Conservation (phyloP, 2,797 vertebrate genomes). For the Pseudopleuronectes americanus region DNA sequence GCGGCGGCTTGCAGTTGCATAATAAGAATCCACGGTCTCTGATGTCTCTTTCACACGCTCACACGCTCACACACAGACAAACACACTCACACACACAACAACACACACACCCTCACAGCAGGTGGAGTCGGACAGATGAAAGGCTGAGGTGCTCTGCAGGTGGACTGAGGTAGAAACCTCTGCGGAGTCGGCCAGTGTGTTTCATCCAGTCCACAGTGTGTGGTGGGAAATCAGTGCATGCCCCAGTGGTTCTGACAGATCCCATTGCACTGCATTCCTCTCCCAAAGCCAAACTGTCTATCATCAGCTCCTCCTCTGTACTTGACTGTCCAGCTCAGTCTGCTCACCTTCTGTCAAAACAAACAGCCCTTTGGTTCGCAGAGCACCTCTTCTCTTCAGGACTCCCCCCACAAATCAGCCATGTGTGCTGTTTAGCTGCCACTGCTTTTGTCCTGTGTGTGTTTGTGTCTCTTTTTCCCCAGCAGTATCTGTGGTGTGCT, state of each 20-base stretch:
- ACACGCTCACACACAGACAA: background rate
- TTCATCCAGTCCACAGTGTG: slow-evolving; percentile 19
- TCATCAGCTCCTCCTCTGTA: slow-evolving; percentile 29
- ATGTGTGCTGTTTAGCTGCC: background rate
- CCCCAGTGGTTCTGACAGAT: slow-evolving; percentile 49
- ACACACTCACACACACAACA: slow-evolving; percentile 3
- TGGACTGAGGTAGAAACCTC: slow-evolving; percentile 45
- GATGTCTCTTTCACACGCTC: slow-evolving; percentile 22
- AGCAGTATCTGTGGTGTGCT: slow-evolving; percentile 23
- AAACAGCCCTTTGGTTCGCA: slow-evolving; percentile 12
- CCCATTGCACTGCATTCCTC: slow-evolving; percentile 28
- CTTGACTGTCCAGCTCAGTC: slow-evolving; percentile 13
- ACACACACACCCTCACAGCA: slow-evolving; percentile 24
- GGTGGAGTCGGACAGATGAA: slow-evolving; percentile 56
- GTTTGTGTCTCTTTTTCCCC: slow-evolving; percentile 7
- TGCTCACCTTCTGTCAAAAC: slow-evolving; percentile 12
- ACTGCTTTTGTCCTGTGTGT: slow-evolving; percentile 4
- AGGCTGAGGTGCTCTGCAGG: slow-evolving; percentile 56
- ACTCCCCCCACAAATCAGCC: slow-evolving; percentile 13
- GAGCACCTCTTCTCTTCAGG: background rate
- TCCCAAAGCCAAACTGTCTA: slow-evolving; percentile 44
- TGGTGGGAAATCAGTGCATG: slow-evolving; percentile 38
- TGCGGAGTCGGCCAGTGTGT: slow-evolving; percentile 23
- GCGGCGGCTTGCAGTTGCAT: background rate
- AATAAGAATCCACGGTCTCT: slow-evolving; percentile 6